Evolutionary conservation across 2,113 vertebrate species (phyloP), one percentile per base, ranked within the genome.

Genomic region (Oreochromis tanganicae): DNA sequence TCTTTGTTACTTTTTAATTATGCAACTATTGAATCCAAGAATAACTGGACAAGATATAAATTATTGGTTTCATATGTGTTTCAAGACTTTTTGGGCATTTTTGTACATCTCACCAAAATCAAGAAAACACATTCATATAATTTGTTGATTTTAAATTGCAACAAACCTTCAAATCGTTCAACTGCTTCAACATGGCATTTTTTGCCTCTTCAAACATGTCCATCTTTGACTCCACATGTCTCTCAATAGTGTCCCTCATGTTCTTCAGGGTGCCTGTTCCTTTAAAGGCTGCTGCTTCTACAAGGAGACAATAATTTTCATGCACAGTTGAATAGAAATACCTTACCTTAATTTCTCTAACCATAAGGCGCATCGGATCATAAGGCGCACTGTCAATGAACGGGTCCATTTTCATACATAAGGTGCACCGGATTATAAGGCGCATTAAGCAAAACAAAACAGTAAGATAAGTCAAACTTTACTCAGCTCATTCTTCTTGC

Each of bases 151-250:
- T 16, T 19, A 63, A 36, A 63, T 41, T 19, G 36, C 9, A 9
- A 38, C 36, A 21, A 55, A 56, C 55, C 21, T 56, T 56, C 21
- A 56, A 56, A 56, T 1, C 0, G 1, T 4, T 11, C 48, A 93
- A 87, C 17, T 68, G 3, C 1, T 3, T 3, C 82, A 89, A 24
- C 89, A 93, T 88, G 2, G 1, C 27, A 5, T 24, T 27, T 52
- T 86, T 89, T 9, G 90, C 81, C 14, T 1, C 0, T 2, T 78
- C 24, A 63, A 92, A 92, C 87, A 93, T 92, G 32, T 2, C 0
- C 38, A 0, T 2, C 71, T 85, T 88, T 46, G 11, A 56, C 5
- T 24, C 2, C 1, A 56, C 54, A 56, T 56, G 38, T 2, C 2
- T n/a, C 41, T 34, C 4, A 34, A 92, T 54, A 2, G 54, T 78